A percentile compares a stretch with the other conserved stretches of the same genome.
These are phyloP conservation scores for Apomyelois bistriatella DNA, from an alignment of 2,888 invertebrate species.

Conservation along the genomic window DNA sequence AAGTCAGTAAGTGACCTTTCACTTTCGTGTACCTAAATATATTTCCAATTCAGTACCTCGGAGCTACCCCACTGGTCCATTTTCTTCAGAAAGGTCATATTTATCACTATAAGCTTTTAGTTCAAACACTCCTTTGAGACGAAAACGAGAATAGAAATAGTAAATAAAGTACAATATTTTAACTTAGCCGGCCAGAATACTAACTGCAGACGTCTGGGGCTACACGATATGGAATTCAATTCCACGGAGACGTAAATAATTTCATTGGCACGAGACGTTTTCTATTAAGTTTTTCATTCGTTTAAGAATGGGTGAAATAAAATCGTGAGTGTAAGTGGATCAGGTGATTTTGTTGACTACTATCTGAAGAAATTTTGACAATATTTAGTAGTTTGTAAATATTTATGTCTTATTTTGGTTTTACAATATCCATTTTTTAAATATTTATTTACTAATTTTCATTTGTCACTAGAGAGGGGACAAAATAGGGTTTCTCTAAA, in stretches of 20 bases:
- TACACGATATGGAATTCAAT: constrained; percentile 5
- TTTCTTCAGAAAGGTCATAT: neutral
- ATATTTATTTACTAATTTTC: too few species aligned
- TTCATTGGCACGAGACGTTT: constrained; percentile 7
- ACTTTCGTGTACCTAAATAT: too few species aligned
- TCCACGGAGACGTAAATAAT: constrained; percentile 5
- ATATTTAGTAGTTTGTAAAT: too few species aligned
- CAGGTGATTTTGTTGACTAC: too few species aligned
- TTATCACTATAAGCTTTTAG: neutral
- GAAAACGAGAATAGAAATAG: neutral
- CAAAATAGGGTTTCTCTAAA: too few species aligned
- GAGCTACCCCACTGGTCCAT: neutral
- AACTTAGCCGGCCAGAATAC: neutral
- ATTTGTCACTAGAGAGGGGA: too few species aligned
- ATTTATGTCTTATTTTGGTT: too few species aligned
- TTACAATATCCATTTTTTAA: too few species aligned
- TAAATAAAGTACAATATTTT: neutral
- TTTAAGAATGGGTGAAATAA: neutral
- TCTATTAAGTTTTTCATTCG: constrained; percentile 9
- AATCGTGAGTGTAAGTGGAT: neutral
- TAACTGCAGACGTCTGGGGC: neutral
- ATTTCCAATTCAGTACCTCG: too few species aligned
- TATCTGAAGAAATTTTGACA: too few species aligned
- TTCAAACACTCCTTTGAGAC: neutral
- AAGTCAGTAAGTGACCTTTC: too few species aligned